These are phyloP conservation scores for Drosophila lowei DNA, from an alignment of 1,140 invertebrate genomes.

Conservation along the genomic window DNA sequence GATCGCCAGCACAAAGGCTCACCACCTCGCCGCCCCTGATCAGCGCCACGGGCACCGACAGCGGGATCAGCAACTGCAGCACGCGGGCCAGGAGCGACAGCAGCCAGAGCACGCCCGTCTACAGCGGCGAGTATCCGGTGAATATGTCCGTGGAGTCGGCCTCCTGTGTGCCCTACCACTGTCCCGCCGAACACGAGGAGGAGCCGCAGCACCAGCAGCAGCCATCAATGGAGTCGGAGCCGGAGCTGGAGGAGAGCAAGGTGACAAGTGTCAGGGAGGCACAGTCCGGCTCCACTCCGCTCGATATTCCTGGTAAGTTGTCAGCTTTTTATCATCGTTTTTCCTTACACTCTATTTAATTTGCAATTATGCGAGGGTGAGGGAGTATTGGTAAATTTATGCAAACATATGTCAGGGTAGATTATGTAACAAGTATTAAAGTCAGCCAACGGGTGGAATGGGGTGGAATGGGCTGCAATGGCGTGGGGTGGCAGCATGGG, in stretches of 20 bases:
- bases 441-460: conserved; percentile 5
- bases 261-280: conserved; percentile 7
- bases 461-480: background rate
- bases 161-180: conserved; percentile 76
- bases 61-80: conserved; percentile 77
- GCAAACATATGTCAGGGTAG: conserved; percentile 75
- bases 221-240: conserved; percentile 2
- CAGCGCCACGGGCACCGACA: conserved; percentile 77
- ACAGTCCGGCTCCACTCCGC: conserved; percentile 18
- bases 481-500: conserved; percentile 7
- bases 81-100: conserved; percentile 70
- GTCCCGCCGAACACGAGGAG: conserved; percentile 64
- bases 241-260: conserved; percentile 12
- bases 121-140: conserved; percentile 73
- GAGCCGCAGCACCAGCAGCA: conserved; percentile 39
- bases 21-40: conserved; percentile 74
- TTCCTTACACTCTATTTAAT: conserved; percentile 73
- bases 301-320: conserved; percentile 66
- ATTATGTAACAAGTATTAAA: conserved; percentile 71
- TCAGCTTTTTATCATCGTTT: conserved; percentile 41
- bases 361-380: conserved; percentile 64
- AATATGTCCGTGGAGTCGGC: conserved; percentile 78
- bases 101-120: conserved; percentile 75
- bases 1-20: conserved; percentile 49
- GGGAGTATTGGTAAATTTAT: conserved; percentile 62